Conservation (phyloP, 2,888 invertebrate species). For the Lasioglossum leucozonium region DNA sequence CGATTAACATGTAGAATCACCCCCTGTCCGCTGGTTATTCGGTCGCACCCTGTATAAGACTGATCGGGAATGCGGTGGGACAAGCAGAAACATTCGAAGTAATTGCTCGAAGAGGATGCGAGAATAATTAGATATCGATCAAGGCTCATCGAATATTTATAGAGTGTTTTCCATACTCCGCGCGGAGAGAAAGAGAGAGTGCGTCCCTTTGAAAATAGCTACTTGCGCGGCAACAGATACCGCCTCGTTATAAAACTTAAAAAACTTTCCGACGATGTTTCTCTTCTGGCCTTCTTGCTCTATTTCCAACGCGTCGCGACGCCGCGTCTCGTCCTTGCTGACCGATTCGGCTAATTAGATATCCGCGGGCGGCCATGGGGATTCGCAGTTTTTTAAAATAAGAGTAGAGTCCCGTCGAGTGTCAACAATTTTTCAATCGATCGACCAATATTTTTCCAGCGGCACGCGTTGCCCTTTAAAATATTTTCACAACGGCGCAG, state of each 20-base stretch:
- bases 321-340: neutral
- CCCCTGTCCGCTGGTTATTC: too few relatives aligned
- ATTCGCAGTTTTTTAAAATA: neutral
- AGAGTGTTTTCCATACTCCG: constrained; percentile 3
- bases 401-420: neutral
- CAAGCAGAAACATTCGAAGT: neutral
- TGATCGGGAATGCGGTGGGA: neutral
- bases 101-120: neutral
- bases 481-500: too few relatives aligned
- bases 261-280: neutral
- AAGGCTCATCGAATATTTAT: neutral
- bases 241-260: constrained; percentile 2
- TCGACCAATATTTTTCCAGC: neutral
- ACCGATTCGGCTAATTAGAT: constrained; percentile 3
- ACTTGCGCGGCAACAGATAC: neutral
- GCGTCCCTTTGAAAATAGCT: constrained; percentile 3
- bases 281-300: neutral
- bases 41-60: too few relatives aligned
- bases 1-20: too few relatives aligned
- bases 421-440: neutral
- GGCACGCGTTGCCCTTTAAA: neutral
- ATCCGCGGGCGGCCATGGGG: neutral
- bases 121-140: constrained; percentile 1
- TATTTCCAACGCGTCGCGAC: neutral
- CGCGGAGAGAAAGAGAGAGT: neutral